These are phyloP conservation scores for Cepaea nemoralis DNA, from an alignment of 1,140 invertebrate genomes.

Conservation along the genomic window DNA sequence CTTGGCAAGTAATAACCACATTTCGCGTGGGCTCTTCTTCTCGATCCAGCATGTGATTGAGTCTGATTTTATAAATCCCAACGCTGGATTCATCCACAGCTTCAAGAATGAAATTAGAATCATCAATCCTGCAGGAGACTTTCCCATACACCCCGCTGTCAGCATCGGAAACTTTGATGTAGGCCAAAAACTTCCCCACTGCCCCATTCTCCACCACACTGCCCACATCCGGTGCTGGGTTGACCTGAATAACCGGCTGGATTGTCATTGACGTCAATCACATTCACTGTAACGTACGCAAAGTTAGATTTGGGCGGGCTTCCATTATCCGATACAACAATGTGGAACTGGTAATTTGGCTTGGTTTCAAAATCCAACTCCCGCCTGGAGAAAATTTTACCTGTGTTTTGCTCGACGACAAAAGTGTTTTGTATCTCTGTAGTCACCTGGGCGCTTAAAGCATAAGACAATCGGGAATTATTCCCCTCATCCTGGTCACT, in stretches of 20 bases:
- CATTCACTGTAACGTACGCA: constrained; percentile 53
- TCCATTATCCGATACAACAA: constrained; percentile 80
- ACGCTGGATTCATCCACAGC: constrained; percentile 41
- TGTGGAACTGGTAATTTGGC: constrained; percentile 44
- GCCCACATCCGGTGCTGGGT: constrained; percentile 43
- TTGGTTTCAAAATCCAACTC: constrained; percentile 56
- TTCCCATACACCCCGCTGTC: constrained; percentile 57
- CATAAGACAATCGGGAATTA: constrained; percentile 88
- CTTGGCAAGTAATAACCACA: constrained; percentile 52
- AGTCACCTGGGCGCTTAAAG: constrained; percentile 39
- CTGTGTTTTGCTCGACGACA: constrained; percentile 52
- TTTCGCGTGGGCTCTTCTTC: constrained; percentile 47
- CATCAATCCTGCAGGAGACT: constrained; percentile 54
- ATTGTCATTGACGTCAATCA: constrained; percentile 65
- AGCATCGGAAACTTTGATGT: constrained; percentile 52
- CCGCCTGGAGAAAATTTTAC: constrained; percentile 52
- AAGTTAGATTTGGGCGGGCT: constrained; percentile 81
- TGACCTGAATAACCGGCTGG: constrained; percentile 58
- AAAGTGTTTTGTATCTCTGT: constrained; percentile 47
- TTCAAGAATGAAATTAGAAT: constrained; percentile 51
- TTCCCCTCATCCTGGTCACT: constrained; percentile 88
- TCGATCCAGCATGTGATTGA: constrained; percentile 49
- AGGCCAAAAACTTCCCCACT: constrained; percentile 53
- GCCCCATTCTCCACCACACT: constrained; percentile 49
- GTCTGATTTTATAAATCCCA: constrained; percentile 56